These are phyloP conservation scores for Tragelaphus buxtoni DNA, from an alignment of 2,113 vertebrate species.

Conservation along the genomic window DNA sequence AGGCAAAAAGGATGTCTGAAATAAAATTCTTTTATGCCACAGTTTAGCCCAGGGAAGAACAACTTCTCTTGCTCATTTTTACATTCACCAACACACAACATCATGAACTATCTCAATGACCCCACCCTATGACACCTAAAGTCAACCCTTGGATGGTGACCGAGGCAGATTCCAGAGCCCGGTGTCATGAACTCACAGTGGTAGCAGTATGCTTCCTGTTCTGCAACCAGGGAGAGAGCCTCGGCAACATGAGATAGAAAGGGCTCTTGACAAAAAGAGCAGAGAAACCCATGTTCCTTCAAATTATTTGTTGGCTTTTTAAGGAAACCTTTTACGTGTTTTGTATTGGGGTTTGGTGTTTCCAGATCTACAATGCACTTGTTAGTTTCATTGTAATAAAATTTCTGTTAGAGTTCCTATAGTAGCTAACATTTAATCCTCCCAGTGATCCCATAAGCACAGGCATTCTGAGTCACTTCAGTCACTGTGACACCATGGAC, in stretches of 20 bases:
- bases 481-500: not conserved
- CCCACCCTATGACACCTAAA: not conserved
- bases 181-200: not conserved
- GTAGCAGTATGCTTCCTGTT: not conserved
- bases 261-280: not conserved
- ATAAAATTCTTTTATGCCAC: not conserved
- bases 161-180: not conserved
- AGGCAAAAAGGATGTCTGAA: not conserved
- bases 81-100: not conserved
- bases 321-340: not conserved
- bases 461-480: not conserved
- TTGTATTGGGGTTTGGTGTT: not conserved
- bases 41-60: not conserved
- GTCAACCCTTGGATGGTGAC: not conserved
- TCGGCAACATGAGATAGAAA: not conserved
- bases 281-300: not conserved
- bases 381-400: not conserved
- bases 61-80: not conserved
- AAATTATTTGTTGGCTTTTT: not conserved
- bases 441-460: not conserved
- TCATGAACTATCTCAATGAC: not conserved
- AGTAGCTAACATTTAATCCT: not conserved
- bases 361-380: not conserved
- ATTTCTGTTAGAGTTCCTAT: not conserved
- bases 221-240: not conserved